Conservation (phyloP, 2,113 vertebrate genomes). For the Sylvietta virens region DNA sequence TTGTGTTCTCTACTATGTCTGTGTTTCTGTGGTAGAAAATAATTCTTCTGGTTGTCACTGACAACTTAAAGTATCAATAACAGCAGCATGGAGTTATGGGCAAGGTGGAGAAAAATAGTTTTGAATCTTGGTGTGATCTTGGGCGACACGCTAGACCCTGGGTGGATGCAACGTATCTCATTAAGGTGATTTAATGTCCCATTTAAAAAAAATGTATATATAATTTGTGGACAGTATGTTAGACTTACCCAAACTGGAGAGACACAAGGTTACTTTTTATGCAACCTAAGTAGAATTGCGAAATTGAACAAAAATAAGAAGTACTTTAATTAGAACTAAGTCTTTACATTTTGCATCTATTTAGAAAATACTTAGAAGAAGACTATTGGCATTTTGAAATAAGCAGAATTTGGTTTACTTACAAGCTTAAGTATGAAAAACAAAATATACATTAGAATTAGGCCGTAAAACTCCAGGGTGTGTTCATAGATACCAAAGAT, state of each 20-base stretch:
- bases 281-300: neutral
- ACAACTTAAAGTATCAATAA: too few relatives aligned
- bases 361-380: neutral
- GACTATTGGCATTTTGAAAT: neutral
- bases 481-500: too few relatives aligned
- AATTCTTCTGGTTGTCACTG: neutral
- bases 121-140: constrained; percentile 6
- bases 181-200: constrained; percentile 44
- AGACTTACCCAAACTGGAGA: neutral
- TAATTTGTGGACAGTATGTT: constrained; percentile 24
- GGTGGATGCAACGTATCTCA: neutral
- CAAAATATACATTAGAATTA: neutral
- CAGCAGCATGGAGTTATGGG: neutral
- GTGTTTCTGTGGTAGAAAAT: neutral
- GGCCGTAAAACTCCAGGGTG: neutral
- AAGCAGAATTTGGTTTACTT: neutral
- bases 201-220: constrained; percentile 41
- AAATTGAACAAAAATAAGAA: neutral
- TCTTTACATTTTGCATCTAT: neutral
- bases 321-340: neutral
- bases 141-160: neutral
- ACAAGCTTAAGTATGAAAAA: neutral
- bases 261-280: neutral
- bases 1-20: neutral
- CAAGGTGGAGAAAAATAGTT: neutral